phyloP scores from a whole-genome alignment of 2,113 vertebrate genomes.

The Rostratula benghalensis region DNA sequence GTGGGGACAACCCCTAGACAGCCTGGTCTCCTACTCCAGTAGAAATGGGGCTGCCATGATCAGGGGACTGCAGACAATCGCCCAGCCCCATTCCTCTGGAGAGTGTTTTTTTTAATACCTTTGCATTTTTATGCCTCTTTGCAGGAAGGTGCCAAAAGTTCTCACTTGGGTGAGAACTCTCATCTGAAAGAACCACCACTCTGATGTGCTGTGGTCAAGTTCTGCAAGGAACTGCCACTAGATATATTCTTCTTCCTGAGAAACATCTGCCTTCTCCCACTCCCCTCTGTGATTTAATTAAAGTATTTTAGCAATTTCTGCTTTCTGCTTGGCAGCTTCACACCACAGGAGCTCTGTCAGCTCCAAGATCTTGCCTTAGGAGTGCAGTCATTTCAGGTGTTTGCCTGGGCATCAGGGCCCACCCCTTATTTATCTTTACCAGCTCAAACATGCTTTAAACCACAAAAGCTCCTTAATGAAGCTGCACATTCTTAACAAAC shows the following conservation, averaged over 20 bases:
- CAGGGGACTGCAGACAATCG: neutral
- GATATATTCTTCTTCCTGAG: neutral
- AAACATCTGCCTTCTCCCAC: neutral
- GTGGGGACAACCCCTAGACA: neutral
- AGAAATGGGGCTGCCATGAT: accelerated
- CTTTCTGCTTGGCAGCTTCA: neutral
- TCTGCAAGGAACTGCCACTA: neutral
- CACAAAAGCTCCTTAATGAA: slow-evolving; percentile 14
- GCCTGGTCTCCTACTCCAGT: neutral
- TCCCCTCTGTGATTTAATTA: slow-evolving; percentile 18
- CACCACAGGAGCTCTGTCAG: neutral
- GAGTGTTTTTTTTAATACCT: neutral
- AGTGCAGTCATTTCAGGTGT: neutral
- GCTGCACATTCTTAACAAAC: neutral
- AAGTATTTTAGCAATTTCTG: neutral
- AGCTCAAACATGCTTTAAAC: slow-evolving; percentile 36
- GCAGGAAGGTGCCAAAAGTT: neutral
- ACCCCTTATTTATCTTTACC: neutral
- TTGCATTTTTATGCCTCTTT: neutral
- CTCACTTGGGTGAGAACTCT: neutral
- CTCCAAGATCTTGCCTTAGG: slow-evolving; percentile 5
- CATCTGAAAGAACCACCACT: neutral
- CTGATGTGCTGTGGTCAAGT: neutral
- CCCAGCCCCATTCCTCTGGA: neutral
- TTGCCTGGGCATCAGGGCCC: neutral